Evolutionary conservation across 1,140 invertebrate species (phyloP).

Genomic region (Steinernema feltiae): DNA sequence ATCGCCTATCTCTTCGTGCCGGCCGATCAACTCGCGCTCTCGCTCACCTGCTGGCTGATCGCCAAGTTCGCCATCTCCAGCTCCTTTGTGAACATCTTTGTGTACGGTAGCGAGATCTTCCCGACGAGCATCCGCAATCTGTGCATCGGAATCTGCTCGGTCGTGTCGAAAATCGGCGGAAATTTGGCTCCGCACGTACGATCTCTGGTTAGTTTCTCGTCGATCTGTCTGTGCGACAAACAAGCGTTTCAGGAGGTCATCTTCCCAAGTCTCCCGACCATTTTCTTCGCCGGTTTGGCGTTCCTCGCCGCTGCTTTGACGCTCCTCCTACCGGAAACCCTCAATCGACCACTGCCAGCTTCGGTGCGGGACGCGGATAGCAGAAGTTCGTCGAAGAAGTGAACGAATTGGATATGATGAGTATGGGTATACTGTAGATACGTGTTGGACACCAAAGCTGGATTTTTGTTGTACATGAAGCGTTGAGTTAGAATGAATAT

Average conservation of each 20-base stretch:
- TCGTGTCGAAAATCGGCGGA: constrained; percentile 30
- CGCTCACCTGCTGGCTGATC: constrained; percentile 32
- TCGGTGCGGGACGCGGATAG: constrained; percentile 18
- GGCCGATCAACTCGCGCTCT: not conserved
- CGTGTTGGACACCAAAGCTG: not conserved
- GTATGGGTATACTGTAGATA: constrained; percentile 10
- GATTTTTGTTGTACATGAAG: too few relatives aligned
- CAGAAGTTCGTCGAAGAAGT: not conserved
- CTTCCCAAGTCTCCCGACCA: constrained; percentile 18
- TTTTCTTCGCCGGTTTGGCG: constrained; percentile 22
- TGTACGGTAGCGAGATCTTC: constrained; percentile 26
- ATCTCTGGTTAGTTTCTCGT: constrained; percentile 19
- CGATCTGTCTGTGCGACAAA: not conserved
- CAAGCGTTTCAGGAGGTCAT: constrained; percentile 26
- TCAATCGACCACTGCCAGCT: constrained; percentile 24
- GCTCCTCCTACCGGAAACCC: constrained; percentile 33
- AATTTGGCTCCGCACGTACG: constrained; percentile 29
- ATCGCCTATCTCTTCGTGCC: not conserved
- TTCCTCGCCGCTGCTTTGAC: constrained; percentile 24
- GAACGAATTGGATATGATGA: not conserved
- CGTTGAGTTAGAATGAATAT: too few relatives aligned
- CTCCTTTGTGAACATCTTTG: constrained; percentile 34
- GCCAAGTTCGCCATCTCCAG: constrained; percentile 34
- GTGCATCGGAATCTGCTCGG: constrained; percentile 32
- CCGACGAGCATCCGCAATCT: constrained; percentile 12